Percentiles rank a stretch among this genome's conserved stretches.
phyloP scores from a whole-genome alignment of 2,888 invertebrate species.

The Barypeithes pellucidus region DNA sequence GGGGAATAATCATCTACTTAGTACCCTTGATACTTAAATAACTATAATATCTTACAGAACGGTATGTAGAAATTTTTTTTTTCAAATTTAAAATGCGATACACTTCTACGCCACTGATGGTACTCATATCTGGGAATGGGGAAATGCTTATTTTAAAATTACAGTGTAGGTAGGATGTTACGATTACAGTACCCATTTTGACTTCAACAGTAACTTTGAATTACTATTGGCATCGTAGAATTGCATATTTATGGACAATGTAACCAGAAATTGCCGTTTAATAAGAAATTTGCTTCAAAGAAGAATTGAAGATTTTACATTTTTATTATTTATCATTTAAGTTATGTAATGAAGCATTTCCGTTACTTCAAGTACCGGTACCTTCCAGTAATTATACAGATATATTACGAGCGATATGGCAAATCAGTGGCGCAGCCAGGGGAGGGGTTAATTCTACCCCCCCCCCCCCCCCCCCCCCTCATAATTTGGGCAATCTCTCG shows the following conservation, averaged over 20 bases:
- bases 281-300: conserved; percentile 9
- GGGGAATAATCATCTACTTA: too few species aligned
- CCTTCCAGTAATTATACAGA: too few species aligned
- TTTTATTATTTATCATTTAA: neutral
- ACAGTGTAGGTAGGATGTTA: conserved; percentile 20
- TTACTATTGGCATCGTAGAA: neutral
- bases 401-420: too few species aligned
- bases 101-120: conserved; percentile 1
- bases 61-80: too few species aligned
- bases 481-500: too few species aligned
- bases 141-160: conserved; percentile 22
- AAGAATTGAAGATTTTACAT: neutral
- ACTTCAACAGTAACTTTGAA: conserved; percentile 9
- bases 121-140: neutral
- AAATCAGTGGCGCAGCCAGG: too few species aligned
- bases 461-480: too few species aligned
- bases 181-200: conserved; percentile 2
- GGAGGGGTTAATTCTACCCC: too few species aligned
- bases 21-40: too few species aligned
- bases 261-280: conserved; percentile 1
- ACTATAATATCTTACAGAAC: too few species aligned
- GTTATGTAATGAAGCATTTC: neutral
- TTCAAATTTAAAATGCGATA: too few species aligned
- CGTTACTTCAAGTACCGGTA: too few species aligned
- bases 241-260: conserved; percentile 13